Evolutionary conservation across 2,888 invertebrate species (phyloP).

Genomic region (Nezara viridula): DNA sequence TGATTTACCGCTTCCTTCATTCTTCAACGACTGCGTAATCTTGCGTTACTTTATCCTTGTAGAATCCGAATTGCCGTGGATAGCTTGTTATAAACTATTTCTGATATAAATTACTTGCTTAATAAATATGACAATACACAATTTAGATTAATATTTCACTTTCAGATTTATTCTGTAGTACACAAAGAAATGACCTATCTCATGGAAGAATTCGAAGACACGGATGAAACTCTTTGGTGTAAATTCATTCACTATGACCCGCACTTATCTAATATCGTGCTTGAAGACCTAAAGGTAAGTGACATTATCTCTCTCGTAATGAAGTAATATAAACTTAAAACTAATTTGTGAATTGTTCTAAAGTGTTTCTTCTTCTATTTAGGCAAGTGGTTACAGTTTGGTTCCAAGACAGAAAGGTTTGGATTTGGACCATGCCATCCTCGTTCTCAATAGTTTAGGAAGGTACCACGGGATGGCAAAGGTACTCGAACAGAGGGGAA

Average conservation of each 20-base stretch:
- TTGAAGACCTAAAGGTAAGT: background rate
- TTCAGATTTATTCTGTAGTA: background rate
- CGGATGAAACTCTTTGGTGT: background rate
- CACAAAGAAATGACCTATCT: background rate
- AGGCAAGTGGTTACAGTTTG: background rate
- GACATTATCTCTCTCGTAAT: background rate
- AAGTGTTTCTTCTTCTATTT: background rate
- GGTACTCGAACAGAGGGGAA: background rate
- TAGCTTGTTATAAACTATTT: too few species aligned
- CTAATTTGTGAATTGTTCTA: background rate
- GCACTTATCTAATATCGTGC: background rate
- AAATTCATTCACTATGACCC: background rate
- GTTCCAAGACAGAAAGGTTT: background rate
- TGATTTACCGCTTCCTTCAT: too few species aligned
- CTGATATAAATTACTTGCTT: too few species aligned
- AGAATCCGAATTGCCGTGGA: too few species aligned
- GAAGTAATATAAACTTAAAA: background rate
- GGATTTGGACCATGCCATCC: background rate
- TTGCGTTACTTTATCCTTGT: too few species aligned
- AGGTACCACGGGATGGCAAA: background rate
- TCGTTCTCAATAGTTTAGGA: background rate
- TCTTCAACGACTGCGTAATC: too few species aligned
- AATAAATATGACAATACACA: too few species aligned
- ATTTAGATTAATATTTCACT: background rate
- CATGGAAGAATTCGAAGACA: constrained; percentile 3